Conservation (phyloP, 2,113 vertebrate genomes). For the Elephas maximus region DNA sequence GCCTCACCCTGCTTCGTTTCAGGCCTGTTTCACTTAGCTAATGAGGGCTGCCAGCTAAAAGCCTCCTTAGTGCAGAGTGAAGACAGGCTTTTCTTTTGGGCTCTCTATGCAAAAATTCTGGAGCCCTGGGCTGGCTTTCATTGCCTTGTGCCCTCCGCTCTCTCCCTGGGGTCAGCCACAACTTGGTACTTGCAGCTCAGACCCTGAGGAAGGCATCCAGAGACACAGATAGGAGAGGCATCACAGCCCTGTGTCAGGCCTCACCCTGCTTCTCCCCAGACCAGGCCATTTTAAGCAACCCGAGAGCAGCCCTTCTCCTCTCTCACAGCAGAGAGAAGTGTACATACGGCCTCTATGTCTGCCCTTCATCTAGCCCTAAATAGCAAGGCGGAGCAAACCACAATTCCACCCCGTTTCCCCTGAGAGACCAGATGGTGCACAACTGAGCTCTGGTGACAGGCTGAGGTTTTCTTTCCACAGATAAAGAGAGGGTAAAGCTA, state of each 20-base stretch:
- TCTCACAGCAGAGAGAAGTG: background rate
- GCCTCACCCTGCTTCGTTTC: background rate
- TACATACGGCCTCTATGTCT: background rate
- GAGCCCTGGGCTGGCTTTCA: background rate
- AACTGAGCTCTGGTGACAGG: background rate
- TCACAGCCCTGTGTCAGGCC: background rate
- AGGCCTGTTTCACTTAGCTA: background rate
- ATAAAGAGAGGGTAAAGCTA: background rate
- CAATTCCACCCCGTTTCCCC: background rate
- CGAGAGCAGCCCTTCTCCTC: background rate
- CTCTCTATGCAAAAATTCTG: background rate
- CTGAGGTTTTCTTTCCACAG: slow-evolving; percentile 14
- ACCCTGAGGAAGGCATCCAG: background rate
- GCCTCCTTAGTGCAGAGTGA: background rate
- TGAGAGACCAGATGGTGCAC: background rate
- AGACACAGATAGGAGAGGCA: background rate
- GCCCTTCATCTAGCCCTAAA: background rate
- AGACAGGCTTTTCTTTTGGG: background rate
- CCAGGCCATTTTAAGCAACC: background rate
- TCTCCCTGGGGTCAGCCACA: background rate
- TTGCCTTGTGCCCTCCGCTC: background rate
- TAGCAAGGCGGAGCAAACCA: background rate
- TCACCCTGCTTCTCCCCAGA: background rate
- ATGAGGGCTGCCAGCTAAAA: background rate
- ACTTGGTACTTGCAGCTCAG: background rate